phyloP scores from a whole-genome alignment of 1,140 invertebrate genomes.

The Brachionus manjavacas region DNA sequence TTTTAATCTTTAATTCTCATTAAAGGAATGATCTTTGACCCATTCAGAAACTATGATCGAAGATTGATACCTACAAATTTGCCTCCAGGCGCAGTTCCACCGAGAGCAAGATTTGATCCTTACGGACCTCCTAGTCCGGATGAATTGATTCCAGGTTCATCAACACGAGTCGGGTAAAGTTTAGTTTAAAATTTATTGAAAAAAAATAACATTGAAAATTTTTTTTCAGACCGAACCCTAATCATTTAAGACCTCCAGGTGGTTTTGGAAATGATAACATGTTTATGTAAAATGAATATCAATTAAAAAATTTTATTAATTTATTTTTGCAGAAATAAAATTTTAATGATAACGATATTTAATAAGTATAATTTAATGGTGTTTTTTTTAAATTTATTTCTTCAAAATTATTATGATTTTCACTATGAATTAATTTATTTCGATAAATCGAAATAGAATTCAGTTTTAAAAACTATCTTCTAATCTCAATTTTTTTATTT shows the following conservation, averaged over 20 bases:
- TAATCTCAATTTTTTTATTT: neutral
- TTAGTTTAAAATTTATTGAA: neutral
- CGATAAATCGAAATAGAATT: neutral
- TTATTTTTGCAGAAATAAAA: neutral
- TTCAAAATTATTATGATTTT: neutral
- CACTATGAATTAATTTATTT: neutral
- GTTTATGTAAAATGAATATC: slow-evolving; percentile 3
- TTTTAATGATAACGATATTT: neutral
- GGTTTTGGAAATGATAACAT: slow-evolving; percentile 13
- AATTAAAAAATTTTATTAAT: neutral
- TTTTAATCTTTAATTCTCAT: neutral
- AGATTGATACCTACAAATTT: slow-evolving; percentile 25
- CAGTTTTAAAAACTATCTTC: neutral
- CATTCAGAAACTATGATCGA: slow-evolving; percentile 14
- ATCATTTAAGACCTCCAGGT: slow-evolving; percentile 18
- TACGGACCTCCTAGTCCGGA: slow-evolving; percentile 23
- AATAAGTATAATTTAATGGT: neutral
- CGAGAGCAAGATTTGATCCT: slow-evolving; percentile 10
- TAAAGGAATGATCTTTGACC: slow-evolving; percentile 20
- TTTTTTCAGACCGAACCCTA: slow-evolving; percentile 11
- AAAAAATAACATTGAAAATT: too few relatives aligned
- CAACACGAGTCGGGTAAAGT: slow-evolving; percentile 6
- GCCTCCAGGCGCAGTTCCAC: slow-evolving; percentile 17
- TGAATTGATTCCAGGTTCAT: slow-evolving; percentile 16
- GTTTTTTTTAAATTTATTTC: neutral